Conservation (phyloP, 2,888 invertebrate genomes). For the Glyphotaelius pellucidus region DNA sequence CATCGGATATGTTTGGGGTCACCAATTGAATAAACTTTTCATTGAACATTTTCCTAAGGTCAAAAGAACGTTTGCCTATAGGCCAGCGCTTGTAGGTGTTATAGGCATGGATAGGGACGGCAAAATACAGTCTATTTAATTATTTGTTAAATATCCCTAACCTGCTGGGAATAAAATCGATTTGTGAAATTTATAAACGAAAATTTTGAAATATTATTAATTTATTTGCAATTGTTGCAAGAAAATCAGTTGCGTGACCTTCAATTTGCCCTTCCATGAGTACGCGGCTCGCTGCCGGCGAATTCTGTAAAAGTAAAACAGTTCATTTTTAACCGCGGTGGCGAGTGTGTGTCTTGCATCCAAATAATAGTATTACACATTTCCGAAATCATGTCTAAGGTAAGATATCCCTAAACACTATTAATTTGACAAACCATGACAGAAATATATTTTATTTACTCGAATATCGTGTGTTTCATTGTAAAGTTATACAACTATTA, state of each 20-base stretch:
- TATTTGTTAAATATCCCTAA: neutral
- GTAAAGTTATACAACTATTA: constrained; percentile 1
- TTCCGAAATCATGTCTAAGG: constrained; percentile 46
- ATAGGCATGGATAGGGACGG: neutral
- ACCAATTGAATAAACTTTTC: neutral
- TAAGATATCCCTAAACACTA: constrained; percentile 30
- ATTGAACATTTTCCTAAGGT: neutral
- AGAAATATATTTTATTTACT: neutral
- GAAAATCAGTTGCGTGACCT: constrained; percentile 41
- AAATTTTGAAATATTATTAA: neutral
- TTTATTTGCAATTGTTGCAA: constrained; percentile 13
- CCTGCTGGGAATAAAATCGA: neutral
- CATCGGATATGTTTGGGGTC: neutral
- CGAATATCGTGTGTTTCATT: neutral
- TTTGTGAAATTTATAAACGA: neutral
- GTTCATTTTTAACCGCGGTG: constrained; percentile 47
- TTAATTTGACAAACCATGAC: neutral
- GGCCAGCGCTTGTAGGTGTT: neutral
- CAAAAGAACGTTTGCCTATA: neutral
- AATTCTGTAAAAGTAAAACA: constrained; percentile 40
- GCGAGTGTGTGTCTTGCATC: constrained; percentile 22
- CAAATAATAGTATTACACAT: constrained; percentile 17
- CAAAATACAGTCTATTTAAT: neutral
- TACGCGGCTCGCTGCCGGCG: constrained; percentile 25
- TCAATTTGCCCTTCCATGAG: constrained; percentile 59